phyloP scores from a whole-genome alignment of 2,797 vertebrate species.

The Falco rusticolus region DNA sequence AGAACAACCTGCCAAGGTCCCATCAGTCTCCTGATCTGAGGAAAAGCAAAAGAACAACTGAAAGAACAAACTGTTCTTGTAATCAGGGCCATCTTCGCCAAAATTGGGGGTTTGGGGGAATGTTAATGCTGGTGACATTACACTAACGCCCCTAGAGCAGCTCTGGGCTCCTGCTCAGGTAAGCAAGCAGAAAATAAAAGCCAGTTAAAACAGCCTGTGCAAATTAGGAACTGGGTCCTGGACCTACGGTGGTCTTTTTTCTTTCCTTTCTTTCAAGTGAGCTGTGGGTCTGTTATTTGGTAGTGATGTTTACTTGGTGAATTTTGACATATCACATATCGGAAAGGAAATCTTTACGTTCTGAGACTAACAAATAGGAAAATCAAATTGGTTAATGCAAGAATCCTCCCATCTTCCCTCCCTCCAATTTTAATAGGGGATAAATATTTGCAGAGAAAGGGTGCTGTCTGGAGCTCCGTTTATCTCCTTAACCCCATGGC shows the following conservation, averaged over 20 bases:
- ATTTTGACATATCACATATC: background rate
- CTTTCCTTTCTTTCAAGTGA: background rate
- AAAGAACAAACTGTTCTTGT: background rate
- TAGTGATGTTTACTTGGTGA: background rate
- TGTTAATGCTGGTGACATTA: fast-evolving
- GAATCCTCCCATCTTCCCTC: background rate
- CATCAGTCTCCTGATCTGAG: too few relatives aligned
- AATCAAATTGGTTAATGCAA: conserved; percentile 35
- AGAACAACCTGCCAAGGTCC: background rate
- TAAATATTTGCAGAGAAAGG: background rate
- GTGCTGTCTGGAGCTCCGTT: background rate
- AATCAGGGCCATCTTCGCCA: background rate
- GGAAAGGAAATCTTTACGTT: conserved; percentile 43
- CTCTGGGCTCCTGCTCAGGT: background rate
- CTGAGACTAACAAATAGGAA: conserved; percentile 27
- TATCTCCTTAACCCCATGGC: conserved; percentile 5
- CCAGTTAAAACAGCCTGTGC: background rate
- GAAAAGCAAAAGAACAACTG: background rate
- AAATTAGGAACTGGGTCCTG: background rate
- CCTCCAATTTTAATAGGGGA: background rate
- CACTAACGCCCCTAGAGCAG: background rate
- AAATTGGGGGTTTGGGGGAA: too few relatives aligned
- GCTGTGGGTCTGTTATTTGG: background rate
- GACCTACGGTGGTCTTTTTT: background rate
- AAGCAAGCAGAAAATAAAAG: background rate